phyloP scores from a whole-genome alignment of 1,140 invertebrate genomes.

The Melitaea cinxia region DNA sequence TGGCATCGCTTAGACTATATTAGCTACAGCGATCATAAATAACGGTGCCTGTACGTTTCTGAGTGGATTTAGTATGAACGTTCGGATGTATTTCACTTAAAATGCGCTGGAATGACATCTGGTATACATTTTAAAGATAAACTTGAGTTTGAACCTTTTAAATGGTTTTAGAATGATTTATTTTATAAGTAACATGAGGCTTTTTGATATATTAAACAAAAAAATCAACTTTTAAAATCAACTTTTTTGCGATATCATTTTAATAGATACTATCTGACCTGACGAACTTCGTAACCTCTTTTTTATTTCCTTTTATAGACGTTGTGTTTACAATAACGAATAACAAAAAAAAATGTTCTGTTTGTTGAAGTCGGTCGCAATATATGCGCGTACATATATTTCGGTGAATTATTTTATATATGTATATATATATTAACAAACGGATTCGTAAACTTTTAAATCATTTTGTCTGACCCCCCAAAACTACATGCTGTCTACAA shows the following conservation, averaged over 20 bases:
- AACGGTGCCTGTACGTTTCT: not conserved
- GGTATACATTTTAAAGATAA: conserved; percentile 8
- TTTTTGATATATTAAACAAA: not conserved
- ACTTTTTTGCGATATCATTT: too few relatives aligned
- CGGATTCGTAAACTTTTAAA: too few relatives aligned
- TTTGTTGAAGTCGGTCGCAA: too few relatives aligned
- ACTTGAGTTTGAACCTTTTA: not conserved
- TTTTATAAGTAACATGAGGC: not conserved
- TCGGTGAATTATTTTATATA: too few relatives aligned
- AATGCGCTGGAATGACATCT: not conserved
- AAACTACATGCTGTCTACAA: too few relatives aligned
- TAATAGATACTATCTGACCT: too few relatives aligned
- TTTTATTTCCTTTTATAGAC: too few relatives aligned
- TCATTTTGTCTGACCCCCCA: too few relatives aligned
- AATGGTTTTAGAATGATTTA: not conserved
- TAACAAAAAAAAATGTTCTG: not conserved
- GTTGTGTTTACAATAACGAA: not conserved
- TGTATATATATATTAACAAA: too few relatives aligned
- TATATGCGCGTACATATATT: too few relatives aligned
- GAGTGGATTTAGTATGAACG: conserved; percentile 8
- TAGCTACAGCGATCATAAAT: conserved; percentile 4
- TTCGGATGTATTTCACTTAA: conserved; percentile 4
- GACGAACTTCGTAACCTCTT: too few relatives aligned
- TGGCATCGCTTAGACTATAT: not conserved
- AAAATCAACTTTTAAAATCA: too few relatives aligned